Evolutionary conservation across 1,140 invertebrate genomes (phyloP).

Genomic region (Maconellicoccus hirsutus): DNA sequence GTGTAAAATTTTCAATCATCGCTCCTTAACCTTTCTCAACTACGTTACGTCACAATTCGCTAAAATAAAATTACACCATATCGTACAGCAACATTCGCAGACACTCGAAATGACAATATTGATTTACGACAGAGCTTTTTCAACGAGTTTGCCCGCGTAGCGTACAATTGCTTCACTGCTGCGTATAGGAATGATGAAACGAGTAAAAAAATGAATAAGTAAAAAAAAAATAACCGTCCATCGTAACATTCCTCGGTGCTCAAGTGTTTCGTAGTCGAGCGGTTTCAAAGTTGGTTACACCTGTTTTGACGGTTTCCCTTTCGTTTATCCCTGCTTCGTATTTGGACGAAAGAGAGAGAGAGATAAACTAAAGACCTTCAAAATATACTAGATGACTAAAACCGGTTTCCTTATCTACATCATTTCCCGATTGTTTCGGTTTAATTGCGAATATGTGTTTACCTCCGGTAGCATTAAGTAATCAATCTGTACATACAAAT

Average conservation of each 20-base stretch:
- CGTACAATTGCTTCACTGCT: neutral
- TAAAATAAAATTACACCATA: no score
- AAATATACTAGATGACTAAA: slow-evolving; percentile 5
- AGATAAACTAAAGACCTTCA: slow-evolving; percentile 3
- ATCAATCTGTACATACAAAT: neutral
- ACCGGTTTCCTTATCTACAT: slow-evolving; percentile 7
- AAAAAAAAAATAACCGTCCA: neutral
- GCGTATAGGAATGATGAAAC: neutral
- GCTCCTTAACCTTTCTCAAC: no score
- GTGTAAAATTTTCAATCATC: no score
- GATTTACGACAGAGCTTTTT: neutral
- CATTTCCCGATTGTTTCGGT: slow-evolving; percentile 7
- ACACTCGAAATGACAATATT: neutral
- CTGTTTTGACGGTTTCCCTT: slow-evolving; percentile 7
- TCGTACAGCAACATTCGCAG: no score
- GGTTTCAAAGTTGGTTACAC: slow-evolving; percentile 2
- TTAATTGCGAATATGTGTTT: slow-evolving; percentile 9
- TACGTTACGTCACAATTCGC: no score
- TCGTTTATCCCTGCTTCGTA: neutral
- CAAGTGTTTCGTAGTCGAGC: slow-evolving; percentile 1
- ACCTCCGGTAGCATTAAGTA: neutral
- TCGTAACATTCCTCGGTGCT: neutral
- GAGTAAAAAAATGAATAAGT: neutral
- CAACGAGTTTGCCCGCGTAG: neutral
- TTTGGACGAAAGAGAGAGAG: no score